Evolutionary conservation across 2,888 invertebrate species (phyloP).

Genomic region (Deroplatys truncata): DNA sequence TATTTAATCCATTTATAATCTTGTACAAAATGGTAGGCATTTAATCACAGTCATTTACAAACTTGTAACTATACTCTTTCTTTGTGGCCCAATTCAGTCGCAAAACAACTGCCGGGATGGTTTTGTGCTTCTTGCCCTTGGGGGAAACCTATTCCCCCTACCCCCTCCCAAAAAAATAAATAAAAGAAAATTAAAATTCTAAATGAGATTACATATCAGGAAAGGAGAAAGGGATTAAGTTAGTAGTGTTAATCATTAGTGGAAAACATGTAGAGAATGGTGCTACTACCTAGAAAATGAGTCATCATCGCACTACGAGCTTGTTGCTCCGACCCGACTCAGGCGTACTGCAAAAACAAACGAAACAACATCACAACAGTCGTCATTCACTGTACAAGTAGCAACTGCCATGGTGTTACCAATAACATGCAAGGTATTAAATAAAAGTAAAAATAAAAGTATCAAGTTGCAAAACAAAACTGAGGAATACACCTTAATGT

Average conservation of each 20-base stretch:
- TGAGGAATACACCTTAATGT: background rate
- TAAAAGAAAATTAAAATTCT: background rate
- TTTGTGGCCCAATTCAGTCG: too few relatives aligned
- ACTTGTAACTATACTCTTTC: too few relatives aligned
- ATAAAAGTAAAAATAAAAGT: background rate
- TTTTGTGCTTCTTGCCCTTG: too few relatives aligned
- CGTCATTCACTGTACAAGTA: background rate
- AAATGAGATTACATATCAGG: background rate
- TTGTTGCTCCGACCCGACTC: constrained; percentile 82
- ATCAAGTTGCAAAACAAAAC: background rate
- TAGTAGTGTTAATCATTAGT: background rate
- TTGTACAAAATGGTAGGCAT: too few relatives aligned
- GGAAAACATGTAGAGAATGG: constrained; percentile 10
- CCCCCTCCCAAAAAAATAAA: too few relatives aligned
- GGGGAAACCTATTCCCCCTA: too few relatives aligned
- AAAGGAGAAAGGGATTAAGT: background rate
- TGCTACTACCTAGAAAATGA: constrained; percentile 35
- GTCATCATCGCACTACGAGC: constrained; percentile 60
- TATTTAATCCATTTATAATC: too few relatives aligned
- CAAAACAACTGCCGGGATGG: too few relatives aligned
- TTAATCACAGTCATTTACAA: too few relatives aligned
- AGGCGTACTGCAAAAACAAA: constrained; percentile 79
- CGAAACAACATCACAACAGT: constrained; percentile 30
- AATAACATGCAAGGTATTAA: constrained; percentile 5
- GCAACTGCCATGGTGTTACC: background rate